Percentiles rank a stretch among this genome's conserved stretches.
phyloP scores from a whole-genome alignment of 2,888 invertebrate genomes.

The Apotomis betuletana region DNA sequence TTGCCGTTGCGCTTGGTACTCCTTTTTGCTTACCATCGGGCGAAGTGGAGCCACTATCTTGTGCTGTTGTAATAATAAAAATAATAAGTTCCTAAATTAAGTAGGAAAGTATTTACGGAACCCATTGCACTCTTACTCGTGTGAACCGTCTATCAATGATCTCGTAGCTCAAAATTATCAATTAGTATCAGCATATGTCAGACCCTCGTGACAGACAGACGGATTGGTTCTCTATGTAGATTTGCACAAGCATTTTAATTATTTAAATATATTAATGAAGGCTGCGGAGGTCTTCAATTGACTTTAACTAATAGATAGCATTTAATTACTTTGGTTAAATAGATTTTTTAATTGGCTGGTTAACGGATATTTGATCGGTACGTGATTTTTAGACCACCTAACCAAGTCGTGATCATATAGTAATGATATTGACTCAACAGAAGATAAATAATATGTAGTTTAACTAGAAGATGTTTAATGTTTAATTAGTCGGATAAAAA shows the following conservation, averaged over 20 bases:
- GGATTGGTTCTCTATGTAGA: slow-evolving; percentile 44
- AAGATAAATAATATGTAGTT: background rate
- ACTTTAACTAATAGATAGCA: slow-evolving; percentile 41
- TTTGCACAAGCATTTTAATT: slow-evolving; percentile 37
- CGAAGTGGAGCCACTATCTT: too few species aligned
- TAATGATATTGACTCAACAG: background rate
- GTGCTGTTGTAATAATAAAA: too few species aligned
- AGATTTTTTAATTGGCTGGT: slow-evolving; percentile 37
- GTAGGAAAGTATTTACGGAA: slow-evolving; percentile 15
- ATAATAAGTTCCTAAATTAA: too few species aligned
- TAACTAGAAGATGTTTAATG: too few species aligned
- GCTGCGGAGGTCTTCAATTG: slow-evolving; percentile 40
- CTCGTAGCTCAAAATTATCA: slow-evolving; percentile 76
- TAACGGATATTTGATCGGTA: slow-evolving; percentile 8
- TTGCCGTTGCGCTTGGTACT: too few species aligned
- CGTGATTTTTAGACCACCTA: background rate
- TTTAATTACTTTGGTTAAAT: slow-evolving; percentile 43
- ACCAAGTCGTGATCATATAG: background rate
- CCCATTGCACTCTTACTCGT: slow-evolving; percentile 1
- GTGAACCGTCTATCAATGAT: slow-evolving; percentile 47
- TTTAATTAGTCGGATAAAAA: too few species aligned
- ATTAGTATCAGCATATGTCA: slow-evolving; percentile 70
- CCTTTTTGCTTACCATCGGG: too few species aligned
- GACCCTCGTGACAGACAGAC: slow-evolving; percentile 53
- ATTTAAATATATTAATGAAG: slow-evolving; percentile 42